phyloP scores from a whole-genome alignment of 92 coral and sea anemone genomes.

The Heliopora coerulea region DNA sequence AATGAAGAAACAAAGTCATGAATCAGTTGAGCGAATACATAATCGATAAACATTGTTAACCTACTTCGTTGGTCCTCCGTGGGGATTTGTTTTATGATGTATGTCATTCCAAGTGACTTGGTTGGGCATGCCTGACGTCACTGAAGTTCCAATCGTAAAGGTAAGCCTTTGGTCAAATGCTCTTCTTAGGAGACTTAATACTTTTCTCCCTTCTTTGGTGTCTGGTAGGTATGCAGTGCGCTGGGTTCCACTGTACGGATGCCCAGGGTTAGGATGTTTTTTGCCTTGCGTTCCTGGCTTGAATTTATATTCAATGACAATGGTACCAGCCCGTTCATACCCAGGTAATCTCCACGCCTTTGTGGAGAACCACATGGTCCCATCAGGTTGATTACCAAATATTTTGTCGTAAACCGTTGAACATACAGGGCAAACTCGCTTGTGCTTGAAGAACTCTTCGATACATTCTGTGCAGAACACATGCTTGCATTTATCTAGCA shows the following conservation, averaged over 20 bases:
- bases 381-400: conserved; percentile 30
- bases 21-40: not conserved
- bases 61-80: conserved; percentile 69
- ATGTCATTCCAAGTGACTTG: conserved; percentile 71
- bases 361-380: not conserved
- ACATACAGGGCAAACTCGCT: conserved; percentile 18
- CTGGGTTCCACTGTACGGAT: conserved; percentile 46
- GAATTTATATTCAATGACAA: conserved; percentile 27
- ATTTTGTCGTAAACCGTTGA: conserved; percentile 14
- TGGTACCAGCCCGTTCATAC: conserved; percentile 13
- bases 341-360: conserved; percentile 32
- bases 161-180: conserved; percentile 66
- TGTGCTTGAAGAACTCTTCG: conserved; percentile 12
- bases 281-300: conserved; percentile 40
- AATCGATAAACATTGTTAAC: not conserved
- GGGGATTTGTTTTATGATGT: conserved; percentile 58
- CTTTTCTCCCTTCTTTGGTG: conserved; percentile 59
- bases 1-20: too few relatives aligned
- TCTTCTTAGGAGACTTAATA: conserved; percentile 53
- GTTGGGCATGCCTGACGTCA: conserved; percentile 50
- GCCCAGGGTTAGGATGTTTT: conserved; percentile 60
- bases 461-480: conserved; percentile 19
- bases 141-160: conserved; percentile 72
- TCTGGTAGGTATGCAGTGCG: conserved; percentile 64
- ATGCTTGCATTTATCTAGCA: conserved; percentile 28